Evolutionary conservation across 2,888 invertebrate genomes (phyloP), one percentile per base, ranked within the genome.

Genomic region (Mycalesis mineus): DNA sequence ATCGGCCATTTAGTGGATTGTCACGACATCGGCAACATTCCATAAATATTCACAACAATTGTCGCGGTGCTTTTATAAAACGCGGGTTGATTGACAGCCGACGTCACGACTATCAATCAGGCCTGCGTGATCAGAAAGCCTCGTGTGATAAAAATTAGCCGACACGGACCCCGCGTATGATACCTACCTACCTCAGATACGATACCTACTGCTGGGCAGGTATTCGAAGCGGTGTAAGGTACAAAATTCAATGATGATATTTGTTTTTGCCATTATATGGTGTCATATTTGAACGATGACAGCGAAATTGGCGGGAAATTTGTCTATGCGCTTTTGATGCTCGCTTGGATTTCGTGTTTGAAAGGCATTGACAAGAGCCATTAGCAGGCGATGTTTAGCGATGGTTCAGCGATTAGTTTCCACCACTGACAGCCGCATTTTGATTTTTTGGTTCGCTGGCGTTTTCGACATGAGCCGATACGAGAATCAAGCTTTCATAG

Each of bases 31-130:
- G 65, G 70, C 71, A 69, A 72, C 73, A 71, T 76, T 81, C 84
- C 81, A 88, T 87, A 86, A 86, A 88, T 87, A 88, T 88, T 87
- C 82, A 86, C 78, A 76, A 74, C 69, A 69, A 74, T 75, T 69
- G 72, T 71, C 69, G 73, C 77, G 73, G 81, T 75, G 85, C 84
- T 82, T 84, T 85, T 80, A 80, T 75, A 77, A 75, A 73, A 75
- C 75, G 74, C 66, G 69, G 68, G 69, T 75, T 83, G 84, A 85
- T 84, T 85, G 86, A 83, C 85, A 82, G 76, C 77, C 76, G 78
- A 77, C 76, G 79, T 80, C 79, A 75, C 71, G 72, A 75, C 76
- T 77, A 82, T 86, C 86, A 82, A 82, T 87, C 86, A 80, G 67
- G 66, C 74, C 80, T 77, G 73, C 76, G 77, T 75, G 77, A 79